These are phyloP conservation scores for Fulmarus glacialis DNA, from an alignment of 2,113 vertebrate species.

Conservation along the genomic window DNA sequence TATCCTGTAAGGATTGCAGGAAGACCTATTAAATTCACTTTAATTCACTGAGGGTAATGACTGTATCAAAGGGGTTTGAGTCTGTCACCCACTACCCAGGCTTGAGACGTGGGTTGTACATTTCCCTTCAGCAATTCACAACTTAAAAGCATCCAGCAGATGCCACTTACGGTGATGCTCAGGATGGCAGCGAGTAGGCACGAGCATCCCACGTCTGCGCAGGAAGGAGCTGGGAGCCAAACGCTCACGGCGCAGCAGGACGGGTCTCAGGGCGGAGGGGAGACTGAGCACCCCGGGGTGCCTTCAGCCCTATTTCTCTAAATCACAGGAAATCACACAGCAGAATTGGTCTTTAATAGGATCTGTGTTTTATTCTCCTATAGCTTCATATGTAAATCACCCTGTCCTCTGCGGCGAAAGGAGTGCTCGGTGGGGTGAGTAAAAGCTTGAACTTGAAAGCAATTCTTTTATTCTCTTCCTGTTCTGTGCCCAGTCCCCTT, in stretches of 20 bases:
- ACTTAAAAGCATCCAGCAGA: background rate
- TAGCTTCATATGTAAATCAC: background rate
- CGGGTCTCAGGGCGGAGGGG: fast-evolving
- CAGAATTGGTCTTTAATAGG: background rate
- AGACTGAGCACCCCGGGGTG: background rate
- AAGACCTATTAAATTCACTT: background rate
- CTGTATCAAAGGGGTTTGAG: background rate
- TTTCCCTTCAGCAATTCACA: background rate
- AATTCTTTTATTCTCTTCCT: background rate
- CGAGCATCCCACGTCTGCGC: background rate
- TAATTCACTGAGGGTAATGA: background rate
- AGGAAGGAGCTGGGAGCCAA: background rate
- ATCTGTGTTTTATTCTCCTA: background rate
- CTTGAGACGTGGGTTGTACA: background rate
- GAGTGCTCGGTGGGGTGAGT: background rate
- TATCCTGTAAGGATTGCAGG: background rate
- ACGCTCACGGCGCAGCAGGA: background rate
- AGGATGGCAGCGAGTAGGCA: background rate
- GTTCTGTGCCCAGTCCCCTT: background rate
- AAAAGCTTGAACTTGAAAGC: background rate
- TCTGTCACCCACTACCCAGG: background rate
- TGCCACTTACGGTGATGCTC: background rate
- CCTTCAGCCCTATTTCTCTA: background rate
- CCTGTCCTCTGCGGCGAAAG: background rate
- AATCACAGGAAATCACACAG: background rate